Percentiles rank a stretch among this genome's conserved stretches.
These are phyloP conservation scores for Lepeophtheirus salmonis DNA, from an alignment of 1,140 invertebrate species.

Conservation along the genomic window DNA sequence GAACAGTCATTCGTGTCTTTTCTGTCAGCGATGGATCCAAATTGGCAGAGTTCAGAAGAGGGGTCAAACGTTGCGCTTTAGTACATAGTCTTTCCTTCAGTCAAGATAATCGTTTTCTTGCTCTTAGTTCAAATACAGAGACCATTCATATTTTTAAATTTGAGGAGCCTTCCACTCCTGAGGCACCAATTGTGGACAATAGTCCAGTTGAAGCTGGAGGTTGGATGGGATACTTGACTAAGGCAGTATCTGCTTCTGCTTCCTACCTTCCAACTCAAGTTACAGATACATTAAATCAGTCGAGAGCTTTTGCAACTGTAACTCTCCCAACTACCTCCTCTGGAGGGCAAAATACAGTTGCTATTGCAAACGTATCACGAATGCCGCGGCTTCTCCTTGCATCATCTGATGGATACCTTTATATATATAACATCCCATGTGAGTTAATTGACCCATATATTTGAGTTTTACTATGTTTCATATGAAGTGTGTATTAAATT, in stretches of 20 bases:
- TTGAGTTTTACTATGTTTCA: not conserved
- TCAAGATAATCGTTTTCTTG: constrained; percentile 67
- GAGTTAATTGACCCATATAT: not conserved
- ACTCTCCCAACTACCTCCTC: constrained; percentile 56
- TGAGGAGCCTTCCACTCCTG: not conserved
- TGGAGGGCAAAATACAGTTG: constrained; percentile 42
- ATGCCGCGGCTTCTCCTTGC: constrained; percentile 58
- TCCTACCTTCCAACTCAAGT: constrained; percentile 80
- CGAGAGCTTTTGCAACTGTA: constrained; percentile 76
- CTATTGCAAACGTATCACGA: constrained; percentile 12
- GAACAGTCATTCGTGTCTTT: constrained; percentile 93
- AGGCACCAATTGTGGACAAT: not conserved
- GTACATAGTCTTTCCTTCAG: constrained; percentile 60
- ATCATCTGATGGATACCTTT: constrained; percentile 71
- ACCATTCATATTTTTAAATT: constrained; percentile 90
- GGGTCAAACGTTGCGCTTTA: constrained; percentile 61
- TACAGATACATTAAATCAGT: constrained; percentile 51
- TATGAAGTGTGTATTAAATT: not conserved
- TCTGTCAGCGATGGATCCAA: constrained; percentile 64
- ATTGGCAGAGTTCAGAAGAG: constrained; percentile 38
- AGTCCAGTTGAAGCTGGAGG: constrained; percentile 25
- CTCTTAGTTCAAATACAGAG: constrained; percentile 90
- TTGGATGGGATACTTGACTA: constrained; percentile 65
- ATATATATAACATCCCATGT: constrained; percentile 58
- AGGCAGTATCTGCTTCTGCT: constrained; percentile 53